Percentiles rank a stretch among this genome's conserved stretches.
These are phyloP conservation scores for Ennomos fuscantarius DNA, from an alignment of 2,888 invertebrate species.

Conservation along the genomic window DNA sequence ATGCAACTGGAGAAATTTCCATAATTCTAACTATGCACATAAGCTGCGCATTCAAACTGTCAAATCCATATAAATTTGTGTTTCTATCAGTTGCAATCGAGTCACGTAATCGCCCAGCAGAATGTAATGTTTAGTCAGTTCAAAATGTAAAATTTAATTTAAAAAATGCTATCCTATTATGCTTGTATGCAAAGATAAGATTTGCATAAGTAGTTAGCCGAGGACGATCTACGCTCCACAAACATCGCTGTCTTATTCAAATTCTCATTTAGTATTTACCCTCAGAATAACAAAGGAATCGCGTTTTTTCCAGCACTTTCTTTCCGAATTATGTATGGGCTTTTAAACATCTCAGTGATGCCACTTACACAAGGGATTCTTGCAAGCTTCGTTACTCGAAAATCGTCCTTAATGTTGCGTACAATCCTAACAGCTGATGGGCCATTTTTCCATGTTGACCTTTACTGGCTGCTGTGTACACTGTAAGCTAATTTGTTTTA, in stretches of 20 bases:
- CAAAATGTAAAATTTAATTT: too few species aligned
- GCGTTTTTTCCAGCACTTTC: constrained; percentile 21
- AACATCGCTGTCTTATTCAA: constrained; percentile 4
- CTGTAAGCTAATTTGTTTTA: too few species aligned
- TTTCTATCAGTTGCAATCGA: too few species aligned
- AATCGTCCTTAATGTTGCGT: constrained; percentile 31
- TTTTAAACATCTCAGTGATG: constrained; percentile 22
- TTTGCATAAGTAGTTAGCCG: too few species aligned
- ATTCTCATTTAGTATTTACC: constrained; percentile 3
- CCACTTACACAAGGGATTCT: constrained; percentile 21
- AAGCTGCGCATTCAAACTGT: too few species aligned
- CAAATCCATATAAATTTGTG: too few species aligned
- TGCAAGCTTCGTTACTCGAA: constrained; percentile 28
- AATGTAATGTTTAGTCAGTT: too few species aligned
- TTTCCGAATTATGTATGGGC: constrained; percentile 20
- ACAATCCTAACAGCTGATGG: constrained; percentile 18
- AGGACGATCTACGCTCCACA: neutral
- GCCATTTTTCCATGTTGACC: constrained; percentile 41
- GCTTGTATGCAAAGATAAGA: too few species aligned
- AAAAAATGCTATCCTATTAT: too few species aligned
- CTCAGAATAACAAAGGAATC: constrained; percentile 15
- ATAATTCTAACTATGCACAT: too few species aligned
- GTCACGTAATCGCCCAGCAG: too few species aligned
- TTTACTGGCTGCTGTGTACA: neutral
- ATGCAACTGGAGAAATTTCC: too few species aligned